Percentiles rank a stretch among this genome's conserved stretches.
These are phyloP conservation scores for Tauraco hartlaubi DNA, from an alignment of 2,797 vertebrate species.

Conservation along the genomic window DNA sequence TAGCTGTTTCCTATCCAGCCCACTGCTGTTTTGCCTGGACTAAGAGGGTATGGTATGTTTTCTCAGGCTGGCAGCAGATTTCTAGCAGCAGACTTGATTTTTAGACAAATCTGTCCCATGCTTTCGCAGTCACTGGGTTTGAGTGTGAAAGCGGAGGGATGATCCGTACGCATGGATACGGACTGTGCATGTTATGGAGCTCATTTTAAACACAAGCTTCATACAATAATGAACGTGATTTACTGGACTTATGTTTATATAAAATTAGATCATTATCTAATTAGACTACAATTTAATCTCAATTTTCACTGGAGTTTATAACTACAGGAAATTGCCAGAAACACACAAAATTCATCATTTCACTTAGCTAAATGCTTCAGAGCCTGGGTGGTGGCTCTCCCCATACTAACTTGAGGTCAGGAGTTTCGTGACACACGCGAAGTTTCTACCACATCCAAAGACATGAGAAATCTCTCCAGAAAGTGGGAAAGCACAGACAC, in stretches of 20 bases:
- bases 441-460: not conserved
- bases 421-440: not conserved
- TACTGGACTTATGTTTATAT: not conserved
- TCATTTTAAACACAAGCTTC: not conserved
- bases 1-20: not conserved
- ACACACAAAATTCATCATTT: not conserved
- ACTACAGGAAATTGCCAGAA: not conserved
- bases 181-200: not conserved
- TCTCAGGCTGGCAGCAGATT: not conserved
- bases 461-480: not conserved
- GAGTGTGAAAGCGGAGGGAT: not conserved
- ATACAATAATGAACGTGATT: not conserved
- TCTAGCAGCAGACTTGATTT: not conserved
- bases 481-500: not conserved
- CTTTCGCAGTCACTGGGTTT: not conserved
- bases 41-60: not conserved
- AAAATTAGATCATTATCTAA: conserved; percentile 9
- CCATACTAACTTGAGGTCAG: not conserved
- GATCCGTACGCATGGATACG: fast-evolving
- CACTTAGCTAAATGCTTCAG: not conserved
- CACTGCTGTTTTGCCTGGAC: not conserved
- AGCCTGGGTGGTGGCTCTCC: not conserved
- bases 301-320: not conserved
- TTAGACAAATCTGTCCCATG: not conserved
- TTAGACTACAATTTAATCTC: not conserved